Conservation (phyloP, 2,888 invertebrate species). For the Lycaena phlaeas region DNA sequence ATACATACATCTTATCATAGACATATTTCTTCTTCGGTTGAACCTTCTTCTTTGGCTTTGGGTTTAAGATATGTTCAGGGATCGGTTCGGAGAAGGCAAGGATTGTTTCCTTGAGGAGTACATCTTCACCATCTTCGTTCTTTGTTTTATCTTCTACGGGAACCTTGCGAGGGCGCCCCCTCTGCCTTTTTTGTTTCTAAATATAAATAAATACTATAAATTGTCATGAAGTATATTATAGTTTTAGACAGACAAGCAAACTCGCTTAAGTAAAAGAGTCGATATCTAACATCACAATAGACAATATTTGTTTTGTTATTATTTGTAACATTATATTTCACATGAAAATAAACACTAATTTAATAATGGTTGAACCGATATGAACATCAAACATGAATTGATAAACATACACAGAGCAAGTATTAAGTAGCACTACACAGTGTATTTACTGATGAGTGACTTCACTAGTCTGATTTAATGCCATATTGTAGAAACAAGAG, state of each 20-base stretch:
- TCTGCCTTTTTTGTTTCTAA: conserved; percentile 31
- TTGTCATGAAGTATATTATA: neutral
- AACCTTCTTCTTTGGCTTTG: conserved; percentile 45
- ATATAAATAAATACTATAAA: conserved; percentile 9
- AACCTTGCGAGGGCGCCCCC: conserved; percentile 53
- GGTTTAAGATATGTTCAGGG: conserved; percentile 57
- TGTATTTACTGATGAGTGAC: no score
- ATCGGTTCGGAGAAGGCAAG: conserved; percentile 64
- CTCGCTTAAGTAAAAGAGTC: neutral
- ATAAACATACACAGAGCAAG: no score
- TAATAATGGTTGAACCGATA: no score
- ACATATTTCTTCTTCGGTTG: conserved; percentile 40
- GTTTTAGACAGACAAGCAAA: neutral
- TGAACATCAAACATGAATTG: no score
- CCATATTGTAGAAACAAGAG: no score
- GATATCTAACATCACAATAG: no score
- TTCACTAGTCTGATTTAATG: no score
- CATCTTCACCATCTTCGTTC: conserved; percentile 43
- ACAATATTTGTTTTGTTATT: no score
- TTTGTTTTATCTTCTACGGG: conserved; percentile 23
- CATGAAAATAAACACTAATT: no score
- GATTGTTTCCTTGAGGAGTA: conserved; percentile 62
- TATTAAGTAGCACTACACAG: no score
- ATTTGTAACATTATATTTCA: no score
- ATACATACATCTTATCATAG: conserved; percentile 59